These are phyloP conservation scores for Chironomus tepperi DNA, from an alignment of 1,140 invertebrate genomes.

Conservation along the genomic window DNA sequence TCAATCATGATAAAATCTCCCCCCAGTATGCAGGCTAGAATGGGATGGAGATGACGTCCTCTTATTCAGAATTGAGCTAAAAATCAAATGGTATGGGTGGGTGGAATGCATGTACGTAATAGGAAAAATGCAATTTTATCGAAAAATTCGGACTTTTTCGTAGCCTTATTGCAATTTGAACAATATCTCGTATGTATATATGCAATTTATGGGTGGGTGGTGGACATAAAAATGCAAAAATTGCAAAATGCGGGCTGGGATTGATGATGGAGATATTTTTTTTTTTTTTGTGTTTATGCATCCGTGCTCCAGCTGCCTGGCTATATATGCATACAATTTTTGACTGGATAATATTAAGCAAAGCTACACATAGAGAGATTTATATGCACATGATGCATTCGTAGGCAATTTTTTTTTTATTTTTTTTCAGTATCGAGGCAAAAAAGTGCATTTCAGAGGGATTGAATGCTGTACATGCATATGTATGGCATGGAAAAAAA, in stretches of 20 bases:
- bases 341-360: background rate
- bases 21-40: too few species aligned
- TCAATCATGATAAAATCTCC: too few species aligned
- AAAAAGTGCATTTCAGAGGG: background rate
- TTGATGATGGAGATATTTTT: slow-evolving; percentile 3
- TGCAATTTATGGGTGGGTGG: too few species aligned
- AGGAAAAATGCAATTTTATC: background rate
- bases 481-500: too few species aligned
- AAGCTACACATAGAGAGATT: background rate
- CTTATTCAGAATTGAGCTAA: too few species aligned
- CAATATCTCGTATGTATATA: too few species aligned
- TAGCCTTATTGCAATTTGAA: too few species aligned
- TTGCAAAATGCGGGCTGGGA: background rate
- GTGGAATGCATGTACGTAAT: too few species aligned
- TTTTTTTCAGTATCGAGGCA: background rate
- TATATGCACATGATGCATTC: background rate
- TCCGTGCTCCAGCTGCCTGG: background rate
- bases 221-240: too few species aligned
- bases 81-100: too few species aligned
- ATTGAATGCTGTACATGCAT: background rate
- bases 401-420: background rate
- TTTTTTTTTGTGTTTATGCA: slow-evolving; percentile 13
- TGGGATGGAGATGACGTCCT: too few species aligned
- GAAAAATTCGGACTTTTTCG: too few species aligned
- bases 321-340: background rate